These are phyloP conservation scores for Drosophila infuscata DNA, from an alignment of 2,888 invertebrate species.

Conservation along the genomic window DNA sequence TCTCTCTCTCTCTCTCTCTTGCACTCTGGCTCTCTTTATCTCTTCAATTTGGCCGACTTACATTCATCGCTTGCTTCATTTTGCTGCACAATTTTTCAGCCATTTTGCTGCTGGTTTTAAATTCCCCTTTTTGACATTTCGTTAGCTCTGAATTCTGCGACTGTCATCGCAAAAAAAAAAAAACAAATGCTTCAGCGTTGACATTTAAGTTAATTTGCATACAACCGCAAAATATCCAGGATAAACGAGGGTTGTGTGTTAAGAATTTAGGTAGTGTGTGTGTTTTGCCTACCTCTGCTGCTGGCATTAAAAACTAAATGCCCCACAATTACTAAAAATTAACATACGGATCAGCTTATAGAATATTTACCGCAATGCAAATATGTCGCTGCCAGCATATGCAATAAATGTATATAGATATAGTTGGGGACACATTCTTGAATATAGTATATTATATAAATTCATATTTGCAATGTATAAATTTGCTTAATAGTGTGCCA, in stretches of 20 bases:
- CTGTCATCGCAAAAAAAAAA: slow-evolving; percentile 44
- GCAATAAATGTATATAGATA: not conserved
- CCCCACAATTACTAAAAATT: slow-evolving; percentile 69
- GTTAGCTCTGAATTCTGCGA: slow-evolving; percentile 57
- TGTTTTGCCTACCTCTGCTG: slow-evolving; percentile 31
- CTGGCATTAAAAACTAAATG: slow-evolving; percentile 64
- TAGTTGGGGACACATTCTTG: not conserved
- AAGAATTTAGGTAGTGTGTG: slow-evolving; percentile 5
- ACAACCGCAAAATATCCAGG: slow-evolving; percentile 67
- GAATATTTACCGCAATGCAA: slow-evolving; percentile 23
- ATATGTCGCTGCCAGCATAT: slow-evolving; percentile 8
- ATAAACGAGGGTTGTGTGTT: not conserved
- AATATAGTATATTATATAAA: not conserved
- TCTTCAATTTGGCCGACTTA: not conserved
- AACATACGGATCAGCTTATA: slow-evolving; percentile 46
- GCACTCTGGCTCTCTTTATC: not conserved
- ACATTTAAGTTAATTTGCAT: slow-evolving; percentile 81
- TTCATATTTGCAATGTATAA: not conserved
- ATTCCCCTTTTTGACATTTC: slow-evolving; percentile 54
- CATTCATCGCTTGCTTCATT: slow-evolving; percentile 14
- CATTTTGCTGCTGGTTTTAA: slow-evolving; percentile 46
- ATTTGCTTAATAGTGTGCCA: slow-evolving; percentile 6
- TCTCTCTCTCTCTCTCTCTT: not conserved
- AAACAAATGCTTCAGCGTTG: slow-evolving; percentile 45
- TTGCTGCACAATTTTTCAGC: slow-evolving; percentile 61